Base-by-base conservation (phyloP, 2,113 vertebrate genomes). In the Hyaena hyaena region DNA sequence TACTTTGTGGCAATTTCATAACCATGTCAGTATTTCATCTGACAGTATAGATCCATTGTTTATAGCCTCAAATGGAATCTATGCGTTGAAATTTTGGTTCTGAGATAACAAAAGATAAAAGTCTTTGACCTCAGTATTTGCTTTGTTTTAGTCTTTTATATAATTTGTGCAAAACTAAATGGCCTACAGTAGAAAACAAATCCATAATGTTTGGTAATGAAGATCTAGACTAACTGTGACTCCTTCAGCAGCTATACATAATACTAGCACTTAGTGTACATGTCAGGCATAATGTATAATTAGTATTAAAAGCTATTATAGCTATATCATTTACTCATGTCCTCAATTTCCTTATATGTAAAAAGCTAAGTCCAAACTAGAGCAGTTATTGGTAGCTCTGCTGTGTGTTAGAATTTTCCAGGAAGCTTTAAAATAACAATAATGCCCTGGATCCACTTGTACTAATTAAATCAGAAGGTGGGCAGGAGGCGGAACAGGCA, bases 401-500 rank as follows among this genome's bases (percentile, higher is more conserved):
- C 1, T 76, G 10, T 50, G 4, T 73, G 28, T 66, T 61, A 66
- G 11, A 90, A 73, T 63, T 71, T 85, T 71, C 24, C 15, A 74
- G 10, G 88, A 95, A 88, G 7, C 3, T 63, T 77, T 63, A 66
- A 88, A 88, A 93, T 71, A 88, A 53, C 21, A 55, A 16, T 17
- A 9, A 82, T 83, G 1, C 7, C 31, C 24, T 84, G 31, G 24
- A 7, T 2, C 23, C 23, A 43, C 10, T 73, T 92, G 77, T 7
- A 55, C 9, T 31, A 53, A 79, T 79, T 53, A 53, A 39, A 39
- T 39, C 39, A 39, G 98, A 96, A 96, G 95, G 99, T 98, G 96
- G 98, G 95, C 9, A 97, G 96, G 97, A 99, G 92, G 97, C 98
- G 96, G 97, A 97, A 14, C 96, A 98, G 76, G 97, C 98, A 61